phyloP scores from a whole-genome alignment of 2,113 vertebrate genomes.

The Mustelus asterias region DNA sequence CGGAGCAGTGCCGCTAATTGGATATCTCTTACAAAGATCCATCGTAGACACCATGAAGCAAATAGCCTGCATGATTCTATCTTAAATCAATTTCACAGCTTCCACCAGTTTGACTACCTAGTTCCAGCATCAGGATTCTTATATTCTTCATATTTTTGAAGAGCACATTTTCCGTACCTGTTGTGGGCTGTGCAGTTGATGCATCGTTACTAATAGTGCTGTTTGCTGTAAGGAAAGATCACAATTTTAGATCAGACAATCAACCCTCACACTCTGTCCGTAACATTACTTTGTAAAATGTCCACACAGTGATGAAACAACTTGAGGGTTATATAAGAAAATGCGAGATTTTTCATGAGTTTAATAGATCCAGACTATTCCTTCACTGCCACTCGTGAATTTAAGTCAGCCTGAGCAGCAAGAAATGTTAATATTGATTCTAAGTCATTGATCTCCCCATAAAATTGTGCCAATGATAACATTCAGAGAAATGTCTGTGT shows the following conservation, averaged over 20 bases:
- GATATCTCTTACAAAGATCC: background rate
- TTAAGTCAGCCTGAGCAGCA: background rate
- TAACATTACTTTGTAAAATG: background rate
- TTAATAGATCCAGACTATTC: background rate
- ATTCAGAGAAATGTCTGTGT: background rate
- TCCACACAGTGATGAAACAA: no score
- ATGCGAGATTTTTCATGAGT: background rate
- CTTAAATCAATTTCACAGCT: background rate
- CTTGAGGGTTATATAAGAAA: background rate
- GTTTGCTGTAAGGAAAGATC: background rate
- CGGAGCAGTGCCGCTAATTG: background rate
- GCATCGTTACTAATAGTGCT: background rate
- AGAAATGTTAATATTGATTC: background rate
- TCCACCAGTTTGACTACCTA: background rate
- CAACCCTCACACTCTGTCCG: background rate
- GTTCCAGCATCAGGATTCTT: background rate
- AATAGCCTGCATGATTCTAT: background rate
- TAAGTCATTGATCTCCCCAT: background rate
- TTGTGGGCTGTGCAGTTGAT: background rate
- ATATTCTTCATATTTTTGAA: background rate
- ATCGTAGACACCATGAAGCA: background rate
- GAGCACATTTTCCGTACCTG: background rate
- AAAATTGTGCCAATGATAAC: background rate
- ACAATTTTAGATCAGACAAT: background rate
- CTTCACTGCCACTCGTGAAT: background rate